Base-by-base conservation (phyloP, 2,888 invertebrate species). In the Cistogaster globosa region DNA sequence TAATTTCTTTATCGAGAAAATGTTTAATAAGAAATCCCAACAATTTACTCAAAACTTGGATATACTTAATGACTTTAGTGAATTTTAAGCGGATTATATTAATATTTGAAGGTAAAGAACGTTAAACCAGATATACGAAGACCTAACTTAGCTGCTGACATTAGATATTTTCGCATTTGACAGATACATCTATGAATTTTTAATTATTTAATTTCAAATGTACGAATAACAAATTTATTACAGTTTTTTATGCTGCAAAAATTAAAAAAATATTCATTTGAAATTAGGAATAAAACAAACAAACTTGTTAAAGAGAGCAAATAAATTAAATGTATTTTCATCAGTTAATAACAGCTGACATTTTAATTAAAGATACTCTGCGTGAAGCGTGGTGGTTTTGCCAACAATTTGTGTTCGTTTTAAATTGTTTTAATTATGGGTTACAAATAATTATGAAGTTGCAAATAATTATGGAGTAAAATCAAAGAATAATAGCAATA, bases 41-140 rank as follows among this genome's bases (percentile, higher is more conserved):
- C 48, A 75, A 71, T 57, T 82, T 71, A 26, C 69, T 58, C 32
- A 74, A 71, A 71, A 75, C 45, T 85, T 63, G 82, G 75, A 82
- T 85, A 71, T 75, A 79, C 42, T 85, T 71, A 62, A 78, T 78
- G 63, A 79, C 48, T 67, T 51, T 53, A 11, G 8, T 65, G 62
- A 81, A 74, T 65, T 65, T 58, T 75, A 82, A 85, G 78, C 78
- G 82, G 82, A 85, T 82, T 85, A 85, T 82, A 71, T 79, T 78
- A 69, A 82, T 57, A 57, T 67, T 67, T 51, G 60, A 75, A 81
- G 77, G 71, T 77, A 81, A 80, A 80, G n/a, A 57, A 18, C 48
- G 22, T n/a, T 51, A 22, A 63, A 57, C 45, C 14, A 18, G 14
- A 36, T 5, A 20, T 1, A 42, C 2, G 14, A 45, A 48, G 16